Evolutionary conservation across 2,113 vertebrate genomes (phyloP).

Genomic region (Jaculus jaculus): DNA sequence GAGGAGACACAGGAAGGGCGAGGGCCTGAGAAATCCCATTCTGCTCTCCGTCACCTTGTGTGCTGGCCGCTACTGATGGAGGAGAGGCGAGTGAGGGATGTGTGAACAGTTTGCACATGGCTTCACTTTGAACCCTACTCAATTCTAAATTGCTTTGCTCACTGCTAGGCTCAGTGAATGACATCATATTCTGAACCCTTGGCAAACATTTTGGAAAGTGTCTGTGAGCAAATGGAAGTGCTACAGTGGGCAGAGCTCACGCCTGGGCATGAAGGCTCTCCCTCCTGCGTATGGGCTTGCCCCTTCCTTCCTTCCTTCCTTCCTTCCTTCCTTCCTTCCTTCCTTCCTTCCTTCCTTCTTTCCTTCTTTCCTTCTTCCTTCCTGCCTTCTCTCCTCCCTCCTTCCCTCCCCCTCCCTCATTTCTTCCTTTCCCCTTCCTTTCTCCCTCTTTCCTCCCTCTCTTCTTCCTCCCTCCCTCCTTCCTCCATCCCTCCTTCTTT

Average conservation of each 20-base stretch:
- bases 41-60: too few species aligned
- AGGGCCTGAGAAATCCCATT: background rate
- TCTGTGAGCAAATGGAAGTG: fast-evolving
- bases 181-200: background rate
- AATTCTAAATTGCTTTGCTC: background rate
- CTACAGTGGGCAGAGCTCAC: fast-evolving
- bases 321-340: too few species aligned
- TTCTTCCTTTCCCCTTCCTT: fast-evolving
- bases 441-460: fast-evolving
- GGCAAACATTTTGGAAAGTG: background rate
- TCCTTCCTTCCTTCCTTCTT: background rate
- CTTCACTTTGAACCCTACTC: background rate
- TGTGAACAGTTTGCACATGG: fast-evolving
- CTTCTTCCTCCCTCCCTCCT: fast-evolving
- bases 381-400: fast-evolving
- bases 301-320: too few species aligned
- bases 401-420: background rate
- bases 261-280: background rate
- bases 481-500: fast-evolving
- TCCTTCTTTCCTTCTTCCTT: background rate
- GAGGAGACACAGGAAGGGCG: background rate
- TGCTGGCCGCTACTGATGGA: fast-evolving
- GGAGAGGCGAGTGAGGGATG: background rate
- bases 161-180: background rate
- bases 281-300: too few species aligned